Evolutionary conservation across 2,888 invertebrate species (phyloP), one percentile per base, ranked within the genome.

Genomic region (Hymenopus coronatus): DNA sequence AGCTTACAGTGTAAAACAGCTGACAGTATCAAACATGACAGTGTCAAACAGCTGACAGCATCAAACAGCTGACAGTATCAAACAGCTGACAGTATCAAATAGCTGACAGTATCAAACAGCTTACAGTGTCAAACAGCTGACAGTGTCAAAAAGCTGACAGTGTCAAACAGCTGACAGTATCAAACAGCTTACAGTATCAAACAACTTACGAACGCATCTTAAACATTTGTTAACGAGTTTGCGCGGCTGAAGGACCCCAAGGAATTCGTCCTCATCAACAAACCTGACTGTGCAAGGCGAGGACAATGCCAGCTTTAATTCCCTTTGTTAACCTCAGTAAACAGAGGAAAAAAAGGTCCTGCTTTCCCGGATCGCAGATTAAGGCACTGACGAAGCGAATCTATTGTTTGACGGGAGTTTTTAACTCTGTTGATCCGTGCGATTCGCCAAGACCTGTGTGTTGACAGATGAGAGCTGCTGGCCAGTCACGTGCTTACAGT

Each of bases 321-420:
- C 20, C 54, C 54, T 70, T 70, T 70, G 54, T 70, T 70, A 70
- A 70, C 54, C 25, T 70, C 54, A 70, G 54, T 70, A 70, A 70
- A 70, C 54, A 70, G 6, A 70, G 14, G 4, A 15, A 70, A 70
- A n/a, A 70, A 20, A 20, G 20, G 20, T 70, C 0, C 25, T 54
- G 54, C 54, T 70, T 70, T 70, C 54, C 25, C 54, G 25, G 54
- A 70, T 70, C 54, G 20, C 54, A 70, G 54, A 70, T 70, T 70
- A 70, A 70, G 54, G 54, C 20, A 20, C 85, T 86, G 86, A 86
- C 86, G 81, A 70, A 86, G 86, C 86, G 81, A 86, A 86, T 86
- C 54, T 46, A 28, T 86, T 28, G 86, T 86, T 70, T 81, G 81
- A 81, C 2, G 25, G 20, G 12, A 33, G 46, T n/a, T 46, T 27